phyloP scores from a whole-genome alignment of 2,888 invertebrate species.

The Unio pictorum region DNA sequence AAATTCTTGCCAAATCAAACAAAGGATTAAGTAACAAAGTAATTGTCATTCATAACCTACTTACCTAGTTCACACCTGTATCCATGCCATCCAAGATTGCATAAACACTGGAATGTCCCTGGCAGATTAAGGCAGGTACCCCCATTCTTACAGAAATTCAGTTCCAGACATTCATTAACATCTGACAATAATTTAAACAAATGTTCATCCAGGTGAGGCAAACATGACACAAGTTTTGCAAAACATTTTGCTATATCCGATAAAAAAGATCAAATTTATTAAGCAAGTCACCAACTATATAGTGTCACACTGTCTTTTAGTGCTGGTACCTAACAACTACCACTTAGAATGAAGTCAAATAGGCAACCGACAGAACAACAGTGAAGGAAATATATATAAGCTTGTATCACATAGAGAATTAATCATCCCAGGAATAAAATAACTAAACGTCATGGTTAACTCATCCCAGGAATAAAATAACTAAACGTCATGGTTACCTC shows the following conservation, averaged over 20 bases:
- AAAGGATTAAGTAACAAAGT: no score
- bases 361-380: not conserved
- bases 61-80: slow-evolving; percentile 25
- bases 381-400: not conserved
- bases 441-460: no score
- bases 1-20: slow-evolving; percentile 1
- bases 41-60: not conserved
- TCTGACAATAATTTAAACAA: slow-evolving; percentile 12
- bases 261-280: no score
- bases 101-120: slow-evolving; percentile 32
- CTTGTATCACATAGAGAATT: not conserved
- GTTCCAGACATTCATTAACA: slow-evolving; percentile 37
- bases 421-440: not conserved
- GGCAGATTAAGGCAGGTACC: slow-evolving; percentile 30
- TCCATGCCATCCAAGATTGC: slow-evolving; percentile 31
- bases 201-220: no score
- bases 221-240: no score
- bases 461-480: no score
- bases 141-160: slow-evolving; percentile 40
- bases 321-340: not conserved
- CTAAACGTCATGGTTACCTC: no score
- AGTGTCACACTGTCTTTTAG: no score
- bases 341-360: no score
- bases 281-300: no score
- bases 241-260: no score